These are phyloP conservation scores for Mythimna ferrago DNA, from an alignment of 2,888 invertebrate genomes.

Conservation along the genomic window DNA sequence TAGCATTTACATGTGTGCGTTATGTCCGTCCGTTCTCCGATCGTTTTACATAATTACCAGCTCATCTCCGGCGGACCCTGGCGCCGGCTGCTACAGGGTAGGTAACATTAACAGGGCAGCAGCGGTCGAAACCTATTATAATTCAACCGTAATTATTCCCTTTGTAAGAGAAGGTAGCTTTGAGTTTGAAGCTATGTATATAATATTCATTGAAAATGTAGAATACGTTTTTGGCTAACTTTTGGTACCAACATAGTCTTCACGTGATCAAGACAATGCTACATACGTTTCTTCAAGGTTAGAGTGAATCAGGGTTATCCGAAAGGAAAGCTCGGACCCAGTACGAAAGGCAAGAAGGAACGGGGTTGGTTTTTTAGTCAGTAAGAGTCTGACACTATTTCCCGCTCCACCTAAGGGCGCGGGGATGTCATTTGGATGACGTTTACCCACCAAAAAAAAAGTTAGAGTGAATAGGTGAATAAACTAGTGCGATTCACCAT, in stretches of 20 bases:
- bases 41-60: constrained; percentile 5
- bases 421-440: too few relatives aligned
- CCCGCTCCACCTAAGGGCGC: too few relatives aligned
- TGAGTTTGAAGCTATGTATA: neutral
- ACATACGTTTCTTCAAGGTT: neutral
- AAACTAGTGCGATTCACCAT: too few relatives aligned
- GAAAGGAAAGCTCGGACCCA: too few relatives aligned
- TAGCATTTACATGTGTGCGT: neutral
- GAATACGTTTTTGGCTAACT: neutral
- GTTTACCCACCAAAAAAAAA: neutral
- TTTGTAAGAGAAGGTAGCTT: neutral
- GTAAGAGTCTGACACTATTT: too few relatives aligned
- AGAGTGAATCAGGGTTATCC: too few relatives aligned
- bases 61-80: neutral
- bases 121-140: neutral
- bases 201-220: neutral
- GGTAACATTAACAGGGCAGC: neutral
- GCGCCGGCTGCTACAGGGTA: neutral
- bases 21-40: neutral
- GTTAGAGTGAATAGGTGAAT: too few relatives aligned
- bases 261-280: too few relatives aligned
- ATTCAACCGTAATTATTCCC: neutral
- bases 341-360: too few relatives aligned
- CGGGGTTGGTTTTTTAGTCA: too few relatives aligned
- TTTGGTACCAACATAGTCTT: too few relatives aligned